Evolutionary conservation across 2,888 invertebrate species (phyloP).

Genomic region (Cephalotes varians): DNA sequence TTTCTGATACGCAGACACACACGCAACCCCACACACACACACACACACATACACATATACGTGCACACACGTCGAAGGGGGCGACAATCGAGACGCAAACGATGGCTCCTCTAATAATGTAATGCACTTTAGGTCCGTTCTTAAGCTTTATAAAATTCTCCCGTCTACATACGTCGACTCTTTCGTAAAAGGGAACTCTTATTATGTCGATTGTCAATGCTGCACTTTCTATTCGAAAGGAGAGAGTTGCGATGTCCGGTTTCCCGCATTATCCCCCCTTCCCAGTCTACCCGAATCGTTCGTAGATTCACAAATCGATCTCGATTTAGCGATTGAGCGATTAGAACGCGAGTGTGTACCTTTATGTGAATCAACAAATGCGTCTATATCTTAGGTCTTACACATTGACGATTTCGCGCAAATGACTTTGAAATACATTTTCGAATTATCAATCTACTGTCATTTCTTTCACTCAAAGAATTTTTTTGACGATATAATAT

Average conservation of each 20-base stretch:
- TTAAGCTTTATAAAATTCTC: slow-evolving; percentile 73
- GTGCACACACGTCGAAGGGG: slow-evolving; percentile 5
- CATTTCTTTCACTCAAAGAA: neutral
- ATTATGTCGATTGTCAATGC: slow-evolving; percentile 85
- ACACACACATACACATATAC: too few species aligned
- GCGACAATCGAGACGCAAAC: slow-evolving; percentile 55
- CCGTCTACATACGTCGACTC: slow-evolving; percentile 60
- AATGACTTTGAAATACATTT: neutral
- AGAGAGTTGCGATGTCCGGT: slow-evolving; percentile 49
- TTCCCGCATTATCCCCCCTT: slow-evolving; percentile 49
- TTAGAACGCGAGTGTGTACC: slow-evolving; percentile 33
- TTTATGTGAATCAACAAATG: slow-evolving; percentile 54
- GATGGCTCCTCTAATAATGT: slow-evolving; percentile 61
- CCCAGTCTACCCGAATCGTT: slow-evolving; percentile 43
- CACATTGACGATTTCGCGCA: slow-evolving; percentile 13
- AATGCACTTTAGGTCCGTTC: slow-evolving; percentile 74
- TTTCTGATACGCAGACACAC: neutral
- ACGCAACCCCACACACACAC: neutral
- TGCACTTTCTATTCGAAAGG: slow-evolving; percentile 82
- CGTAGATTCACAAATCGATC: slow-evolving; percentile 49
- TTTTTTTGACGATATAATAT: neutral
- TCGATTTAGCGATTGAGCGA: slow-evolving; percentile 41
- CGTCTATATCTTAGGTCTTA: slow-evolving; percentile 38
- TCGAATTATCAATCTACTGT: neutral
- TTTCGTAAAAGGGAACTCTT: slow-evolving; percentile 73